phyloP scores from a whole-genome alignment of 92 coral and sea anemone species.

The Porites cylindrica region DNA sequence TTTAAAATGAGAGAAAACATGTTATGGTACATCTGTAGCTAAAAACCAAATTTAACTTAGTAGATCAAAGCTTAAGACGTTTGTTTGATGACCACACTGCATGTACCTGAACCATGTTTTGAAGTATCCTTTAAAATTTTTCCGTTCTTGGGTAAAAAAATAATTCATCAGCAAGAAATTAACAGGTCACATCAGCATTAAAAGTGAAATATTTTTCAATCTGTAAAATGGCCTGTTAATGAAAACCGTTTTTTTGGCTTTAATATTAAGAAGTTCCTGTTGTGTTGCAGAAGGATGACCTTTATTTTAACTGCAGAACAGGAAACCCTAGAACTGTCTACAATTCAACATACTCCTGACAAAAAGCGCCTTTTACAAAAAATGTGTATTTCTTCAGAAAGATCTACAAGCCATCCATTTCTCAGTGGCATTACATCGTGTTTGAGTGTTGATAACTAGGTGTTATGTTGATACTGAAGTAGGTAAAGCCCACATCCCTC shows the following conservation, averaged over 20 bases:
- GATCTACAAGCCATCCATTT: neutral
- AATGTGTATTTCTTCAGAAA: too few relatives aligned
- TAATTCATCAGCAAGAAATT: neutral
- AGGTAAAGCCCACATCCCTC: conserved; percentile 27
- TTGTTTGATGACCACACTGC: neutral
- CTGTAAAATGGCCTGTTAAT: too few relatives aligned
- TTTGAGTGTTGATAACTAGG: neutral
- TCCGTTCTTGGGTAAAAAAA: neutral
- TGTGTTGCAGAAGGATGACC: too few relatives aligned
- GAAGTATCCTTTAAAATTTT: neutral
- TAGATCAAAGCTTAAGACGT: conserved; percentile 2
- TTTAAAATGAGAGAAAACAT: conserved; percentile 95
- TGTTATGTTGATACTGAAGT: neutral
- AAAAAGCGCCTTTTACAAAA: too few relatives aligned
- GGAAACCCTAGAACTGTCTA: too few relatives aligned
- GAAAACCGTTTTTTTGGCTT: too few relatives aligned
- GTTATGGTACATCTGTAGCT: conserved; percentile 85
- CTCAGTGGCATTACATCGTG: neutral
- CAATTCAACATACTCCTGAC: too few relatives aligned
- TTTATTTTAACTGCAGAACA: too few relatives aligned
- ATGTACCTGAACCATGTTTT: neutral
- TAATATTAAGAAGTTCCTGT: too few relatives aligned
- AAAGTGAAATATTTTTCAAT: too few relatives aligned
- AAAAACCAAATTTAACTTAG: conserved; percentile 42
- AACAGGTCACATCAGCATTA: neutral